phyloP scores from a whole-genome alignment of 2,888 invertebrate genomes.

The Nemurella pictetii region DNA sequence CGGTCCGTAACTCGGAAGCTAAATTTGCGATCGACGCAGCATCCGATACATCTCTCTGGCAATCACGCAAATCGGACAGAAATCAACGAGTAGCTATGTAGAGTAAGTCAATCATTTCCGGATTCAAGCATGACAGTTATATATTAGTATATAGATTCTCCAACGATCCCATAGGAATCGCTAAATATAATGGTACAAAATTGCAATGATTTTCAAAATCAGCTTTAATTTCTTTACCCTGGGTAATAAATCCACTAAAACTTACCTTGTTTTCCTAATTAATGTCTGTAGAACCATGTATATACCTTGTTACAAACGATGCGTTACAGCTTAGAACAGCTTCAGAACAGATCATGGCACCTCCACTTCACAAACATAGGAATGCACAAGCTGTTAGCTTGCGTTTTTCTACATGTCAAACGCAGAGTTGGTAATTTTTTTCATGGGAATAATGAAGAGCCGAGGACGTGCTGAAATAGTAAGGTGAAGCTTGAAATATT shows the following conservation, averaged over 20 bases:
- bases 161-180: too few relatives aligned
- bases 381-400: too few relatives aligned
- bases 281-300: too few relatives aligned
- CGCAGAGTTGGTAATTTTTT: neutral
- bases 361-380: neutral
- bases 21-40: neutral
- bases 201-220: too few relatives aligned
- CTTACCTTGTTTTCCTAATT: too few relatives aligned
- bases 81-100: neutral
- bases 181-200: too few relatives aligned
- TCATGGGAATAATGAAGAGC: neutral
- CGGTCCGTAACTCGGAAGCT: constrained; percentile 13
- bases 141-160: too few relatives aligned
- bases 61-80: neutral
- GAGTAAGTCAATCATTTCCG: neutral
- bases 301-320: too few relatives aligned
- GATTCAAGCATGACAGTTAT: too few relatives aligned
- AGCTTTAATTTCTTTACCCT: too few relatives aligned
- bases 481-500: constrained; percentile 39
- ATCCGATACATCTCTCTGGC: neutral
- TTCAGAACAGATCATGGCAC: neutral
- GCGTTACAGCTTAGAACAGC: neutral
- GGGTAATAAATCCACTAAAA: too few relatives aligned
- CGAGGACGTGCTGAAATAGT: constrained; percentile 35
- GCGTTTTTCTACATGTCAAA: too few relatives aligned